These are phyloP conservation scores for Acleris sparsana DNA, from an alignment of 2,888 invertebrate species.

Conservation along the genomic window DNA sequence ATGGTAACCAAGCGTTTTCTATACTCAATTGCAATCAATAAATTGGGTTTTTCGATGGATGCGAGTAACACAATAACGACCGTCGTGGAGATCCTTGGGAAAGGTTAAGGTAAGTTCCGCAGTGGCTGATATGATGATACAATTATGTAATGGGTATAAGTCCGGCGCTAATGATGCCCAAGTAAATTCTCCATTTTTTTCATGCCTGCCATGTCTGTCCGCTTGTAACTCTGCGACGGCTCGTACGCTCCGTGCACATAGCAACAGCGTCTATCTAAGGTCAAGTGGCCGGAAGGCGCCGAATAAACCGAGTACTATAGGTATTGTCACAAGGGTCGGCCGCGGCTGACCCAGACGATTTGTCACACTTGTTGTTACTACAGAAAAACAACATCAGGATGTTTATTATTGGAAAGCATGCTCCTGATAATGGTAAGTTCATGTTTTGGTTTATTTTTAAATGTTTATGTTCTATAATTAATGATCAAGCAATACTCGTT, in stretches of 20 bases:
- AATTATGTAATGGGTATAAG: too few relatives aligned
- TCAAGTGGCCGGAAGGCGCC: slow-evolving; percentile 47
- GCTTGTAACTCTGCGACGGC: slow-evolving; percentile 4
- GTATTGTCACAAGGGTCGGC: slow-evolving; percentile 34
- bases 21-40: too few relatives aligned
- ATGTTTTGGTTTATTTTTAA: not conserved
- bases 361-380: slow-evolving; percentile 29
- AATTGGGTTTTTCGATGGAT: too few relatives aligned
- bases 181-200: too few relatives aligned
- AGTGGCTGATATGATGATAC: too few relatives aligned
- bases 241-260: slow-evolving; percentile 53
- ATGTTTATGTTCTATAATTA: not conserved
- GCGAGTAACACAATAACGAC: too few relatives aligned
- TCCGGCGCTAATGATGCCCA: too few relatives aligned
- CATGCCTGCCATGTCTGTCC: not conserved
- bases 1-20: too few relatives aligned
- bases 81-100: too few relatives aligned
- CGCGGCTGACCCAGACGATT: slow-evolving; percentile 30
- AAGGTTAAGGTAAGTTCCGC: too few relatives aligned
- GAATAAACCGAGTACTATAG: slow-evolving; percentile 24
- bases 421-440: slow-evolving; percentile 1
- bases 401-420: slow-evolving; percentile 31
- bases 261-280: slow-evolving; percentile 54
- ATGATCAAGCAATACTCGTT: too few relatives aligned
- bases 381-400: slow-evolving; percentile 37